Evolutionary conservation across 2,888 invertebrate genomes (phyloP).

Genomic region (Epinotia demarniana): DNA sequence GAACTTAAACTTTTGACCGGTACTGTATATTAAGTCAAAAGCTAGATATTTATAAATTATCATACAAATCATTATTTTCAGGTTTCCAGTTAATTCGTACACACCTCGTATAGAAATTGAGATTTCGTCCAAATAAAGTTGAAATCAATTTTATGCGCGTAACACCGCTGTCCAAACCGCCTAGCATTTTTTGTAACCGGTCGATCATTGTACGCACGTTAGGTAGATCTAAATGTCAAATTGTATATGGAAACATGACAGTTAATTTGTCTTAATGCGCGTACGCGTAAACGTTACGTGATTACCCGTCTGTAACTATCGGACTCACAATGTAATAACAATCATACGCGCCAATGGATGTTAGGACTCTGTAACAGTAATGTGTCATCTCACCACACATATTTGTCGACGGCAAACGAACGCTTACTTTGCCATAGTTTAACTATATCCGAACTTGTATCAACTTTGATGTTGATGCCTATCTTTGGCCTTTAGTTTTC

Average conservation of each 20-base stretch:
- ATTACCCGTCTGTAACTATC: constrained; percentile 30
- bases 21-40: no score
- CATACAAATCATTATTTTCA: neutral
- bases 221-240: no score
- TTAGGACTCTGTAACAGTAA: constrained; percentile 61
- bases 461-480: neutral
- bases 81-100: no score
- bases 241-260: no score
- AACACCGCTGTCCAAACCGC: constrained; percentile 47
- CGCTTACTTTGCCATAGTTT: constrained; percentile 19
- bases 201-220: no score
- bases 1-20: no score
- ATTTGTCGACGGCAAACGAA: constrained; percentile 51
- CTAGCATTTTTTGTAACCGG: constrained; percentile 43
- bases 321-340: constrained; percentile 67
- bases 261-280: no score
- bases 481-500: neutral
- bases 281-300: no score
- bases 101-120: neutral
- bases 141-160: constrained; percentile 20
- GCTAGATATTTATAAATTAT: no score
- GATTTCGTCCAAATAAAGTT: neutral
- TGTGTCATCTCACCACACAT: constrained; percentile 62
- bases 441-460: neutral
- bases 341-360: constrained; percentile 55